Conservation (phyloP, 2,113 vertebrate genomes). For the Cariama cristata region DNA sequence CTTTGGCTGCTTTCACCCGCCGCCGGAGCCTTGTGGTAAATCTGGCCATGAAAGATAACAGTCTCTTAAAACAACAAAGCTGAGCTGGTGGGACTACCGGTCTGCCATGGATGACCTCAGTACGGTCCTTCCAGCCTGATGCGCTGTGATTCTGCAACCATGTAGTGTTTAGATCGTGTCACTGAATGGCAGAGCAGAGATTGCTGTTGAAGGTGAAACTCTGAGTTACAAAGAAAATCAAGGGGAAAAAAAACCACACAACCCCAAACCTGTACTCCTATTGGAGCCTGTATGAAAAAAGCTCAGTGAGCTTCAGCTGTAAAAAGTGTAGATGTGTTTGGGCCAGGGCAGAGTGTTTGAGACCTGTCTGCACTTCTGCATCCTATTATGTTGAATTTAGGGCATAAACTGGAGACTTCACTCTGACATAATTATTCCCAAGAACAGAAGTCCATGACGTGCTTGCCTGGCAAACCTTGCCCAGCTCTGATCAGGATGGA, state of each 20-base stretch:
- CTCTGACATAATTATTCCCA: not conserved
- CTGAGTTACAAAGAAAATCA: not conserved
- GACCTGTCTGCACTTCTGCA: not conserved
- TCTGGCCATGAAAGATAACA: not conserved
- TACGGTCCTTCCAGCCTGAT: not conserved
- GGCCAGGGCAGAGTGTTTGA: not conserved
- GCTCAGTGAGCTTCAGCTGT: not conserved
- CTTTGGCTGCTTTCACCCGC: not conserved
- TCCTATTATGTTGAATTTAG: not conserved
- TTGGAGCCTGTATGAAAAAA: not conserved
- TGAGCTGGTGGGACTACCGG: not conserved
- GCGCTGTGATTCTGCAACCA: not conserved
- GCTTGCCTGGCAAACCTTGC: conserved; percentile 1
- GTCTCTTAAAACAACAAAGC: not conserved
- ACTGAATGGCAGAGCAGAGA: not conserved
- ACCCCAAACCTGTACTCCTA: not conserved
- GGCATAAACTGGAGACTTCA: not conserved
- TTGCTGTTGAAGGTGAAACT: not conserved
- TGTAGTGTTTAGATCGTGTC: not conserved
- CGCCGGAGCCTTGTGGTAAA: conserved; percentile 30
- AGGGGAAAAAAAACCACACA: not conserved
- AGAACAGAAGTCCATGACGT: not conserved
- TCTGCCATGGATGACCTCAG: not conserved
- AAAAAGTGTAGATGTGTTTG: not conserved
- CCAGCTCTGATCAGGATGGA: not conserved